Base-by-base conservation (phyloP, 2,888 invertebrate genomes). In the Euplagia quadripunctaria region DNA sequence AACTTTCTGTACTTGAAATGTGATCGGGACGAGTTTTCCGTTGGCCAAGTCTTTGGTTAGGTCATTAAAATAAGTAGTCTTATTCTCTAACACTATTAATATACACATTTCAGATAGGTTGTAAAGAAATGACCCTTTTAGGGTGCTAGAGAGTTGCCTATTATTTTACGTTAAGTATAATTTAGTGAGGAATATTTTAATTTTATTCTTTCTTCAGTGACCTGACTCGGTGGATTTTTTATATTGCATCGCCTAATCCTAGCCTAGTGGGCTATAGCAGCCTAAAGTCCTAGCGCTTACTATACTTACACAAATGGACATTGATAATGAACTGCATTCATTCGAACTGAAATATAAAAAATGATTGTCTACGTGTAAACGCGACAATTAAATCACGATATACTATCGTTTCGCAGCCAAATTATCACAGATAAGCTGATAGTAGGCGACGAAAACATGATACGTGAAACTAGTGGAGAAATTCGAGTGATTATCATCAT, bases 381-480 rank as follows among this genome's bases (percentile, higher is more conserved):
- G 69, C 66, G 31, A 72, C 72, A 75, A 75, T 75, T 75, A 75
- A 75, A 75, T 72, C 71, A 75, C 75, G 75, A 75, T 75, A 84
- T 51, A 78, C 66, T 83, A 84, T 84, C 82, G 75, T 77, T 69
- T 71, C 75, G 74, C 71, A 68, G 82, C 82, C 84, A 90, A 90
- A 90, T 91, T 94, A 94, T 94, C 94, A 82, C 86, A 87, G 94
- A 94, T 92, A 90, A 89, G 78, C 76, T 81, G 89, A 92, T 93
- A 94, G 90, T 86, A 31, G 64, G 77, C 72, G 83, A 14, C 82
- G 84, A 85, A 86, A 84, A 80, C 73, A 76, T 49, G 91, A 92
- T 91, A 91, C 58, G 93, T 85, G 82, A 82, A 90, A 90, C 85
- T 77, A 87, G 89, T 81, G 75, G 70, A 42, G 71, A 89, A 90